Conservation (phyloP, 2,113 vertebrate genomes). For the Suricata suricatta region DNA sequence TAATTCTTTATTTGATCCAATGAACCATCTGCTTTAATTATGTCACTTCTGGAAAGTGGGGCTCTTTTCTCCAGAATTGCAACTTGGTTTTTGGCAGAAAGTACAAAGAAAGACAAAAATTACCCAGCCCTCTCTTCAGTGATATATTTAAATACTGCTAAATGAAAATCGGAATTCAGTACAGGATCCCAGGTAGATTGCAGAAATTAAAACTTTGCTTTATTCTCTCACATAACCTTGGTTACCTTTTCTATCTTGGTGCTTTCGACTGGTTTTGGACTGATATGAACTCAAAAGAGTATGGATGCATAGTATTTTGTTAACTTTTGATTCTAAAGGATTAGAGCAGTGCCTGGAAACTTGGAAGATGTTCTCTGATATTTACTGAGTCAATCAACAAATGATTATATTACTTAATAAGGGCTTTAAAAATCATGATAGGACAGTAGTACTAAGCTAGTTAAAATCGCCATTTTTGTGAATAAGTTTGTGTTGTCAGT, state of each 20-base stretch:
- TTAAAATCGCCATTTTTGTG: not conserved
- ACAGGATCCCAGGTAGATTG: not conserved
- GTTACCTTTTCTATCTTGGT: not conserved
- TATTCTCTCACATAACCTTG: not conserved
- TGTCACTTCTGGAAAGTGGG: not conserved
- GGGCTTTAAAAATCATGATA: not conserved
- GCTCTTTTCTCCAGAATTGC: not conserved
- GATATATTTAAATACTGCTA: not conserved
- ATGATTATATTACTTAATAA: not conserved
- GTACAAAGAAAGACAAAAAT: not conserved
- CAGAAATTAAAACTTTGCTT: not conserved
- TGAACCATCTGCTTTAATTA: constrained; percentile 2
- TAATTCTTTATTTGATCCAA: not conserved
- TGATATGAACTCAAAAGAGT: not conserved
- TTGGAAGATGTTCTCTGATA: not conserved
- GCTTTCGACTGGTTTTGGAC: not conserved
- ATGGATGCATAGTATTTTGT: not conserved
- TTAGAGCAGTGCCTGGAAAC: not conserved
- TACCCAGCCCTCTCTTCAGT: not conserved
- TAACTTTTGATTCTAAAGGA: not conserved
- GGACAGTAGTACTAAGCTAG: not conserved
- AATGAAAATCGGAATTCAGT: not conserved
- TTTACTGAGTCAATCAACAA: not conserved
- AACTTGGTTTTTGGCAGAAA: not conserved
- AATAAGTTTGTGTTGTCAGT: not conserved